Evolutionary conservation across 1,140 invertebrate genomes (phyloP).

Genomic region (Brevipalpus yothersi): DNA sequence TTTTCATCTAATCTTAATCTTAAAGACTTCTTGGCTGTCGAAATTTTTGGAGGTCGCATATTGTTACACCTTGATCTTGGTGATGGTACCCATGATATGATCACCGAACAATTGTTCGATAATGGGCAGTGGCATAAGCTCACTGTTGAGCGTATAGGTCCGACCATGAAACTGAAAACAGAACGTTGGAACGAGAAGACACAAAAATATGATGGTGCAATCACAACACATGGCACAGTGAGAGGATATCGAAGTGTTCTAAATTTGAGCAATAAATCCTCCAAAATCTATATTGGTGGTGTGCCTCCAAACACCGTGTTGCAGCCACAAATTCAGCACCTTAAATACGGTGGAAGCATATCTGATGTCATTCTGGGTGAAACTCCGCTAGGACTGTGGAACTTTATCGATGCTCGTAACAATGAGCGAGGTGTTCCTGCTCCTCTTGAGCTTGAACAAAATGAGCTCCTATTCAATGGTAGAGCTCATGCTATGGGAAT

Average conservation of each 20-base stretch:
- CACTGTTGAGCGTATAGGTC: slow-evolving; percentile 58
- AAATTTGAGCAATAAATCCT: slow-evolving; percentile 55
- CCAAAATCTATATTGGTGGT: slow-evolving; percentile 72
- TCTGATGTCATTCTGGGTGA: slow-evolving; percentile 73
- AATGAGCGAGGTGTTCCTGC: slow-evolving; percentile 41
- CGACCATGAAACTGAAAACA: slow-evolving; percentile 37
- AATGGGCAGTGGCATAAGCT: slow-evolving; percentile 64
- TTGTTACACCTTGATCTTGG: slow-evolving; percentile 67
- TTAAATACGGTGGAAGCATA: slow-evolving; percentile 65
- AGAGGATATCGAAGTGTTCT: slow-evolving; percentile 48
- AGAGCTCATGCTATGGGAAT: slow-evolving; percentile 49
- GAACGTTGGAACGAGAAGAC: slow-evolving; percentile 34
- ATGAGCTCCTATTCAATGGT: slow-evolving; percentile 59
- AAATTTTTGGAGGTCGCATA: slow-evolving; percentile 62
- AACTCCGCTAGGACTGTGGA: slow-evolving; percentile 73
- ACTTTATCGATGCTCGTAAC: slow-evolving; percentile 50
- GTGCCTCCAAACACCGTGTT: slow-evolving; percentile 32
- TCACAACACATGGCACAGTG: slow-evolving; percentile 30
- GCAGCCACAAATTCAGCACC: slow-evolving; percentile 34
- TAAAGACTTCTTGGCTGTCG: slow-evolving; percentile 66
- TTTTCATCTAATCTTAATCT: too few species aligned
- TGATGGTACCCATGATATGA: slow-evolving; percentile 43
- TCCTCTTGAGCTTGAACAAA: slow-evolving; percentile 30
- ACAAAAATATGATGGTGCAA: slow-evolving; percentile 3
- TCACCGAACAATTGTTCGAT: slow-evolving; percentile 36